Evolutionary conservation across 1,140 invertebrate species (phyloP), one percentile per base, ranked within the genome.

Genomic region (Babylonia areolata): DNA sequence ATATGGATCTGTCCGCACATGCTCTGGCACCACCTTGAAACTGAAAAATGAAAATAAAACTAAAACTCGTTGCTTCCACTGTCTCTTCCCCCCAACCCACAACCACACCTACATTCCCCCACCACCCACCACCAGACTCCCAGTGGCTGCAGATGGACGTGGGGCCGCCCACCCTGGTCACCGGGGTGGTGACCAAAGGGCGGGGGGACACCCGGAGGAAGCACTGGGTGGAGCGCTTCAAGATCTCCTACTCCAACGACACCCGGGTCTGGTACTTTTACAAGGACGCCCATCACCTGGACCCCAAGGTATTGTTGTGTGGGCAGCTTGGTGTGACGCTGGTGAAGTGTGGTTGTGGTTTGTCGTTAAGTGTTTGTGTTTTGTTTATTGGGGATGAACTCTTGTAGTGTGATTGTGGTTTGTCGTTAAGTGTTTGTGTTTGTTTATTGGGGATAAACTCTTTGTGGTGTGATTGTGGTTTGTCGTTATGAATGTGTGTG

Each of bases 81-180:
- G n/a, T n/a, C 28, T 28, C 28, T 28, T 23, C 58, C 28, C 58
- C 28, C 58, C 23, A 6, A 12, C 58, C 28, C 58, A 3, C 58
- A 5, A 0, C 28, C 0, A 5, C 58, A 5, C 58, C 28, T 2
- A 12, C 9, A 12, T 2, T 23, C 58, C 58, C 58, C 28, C 17
- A 0, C 58, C 1, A 12, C 28, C 58, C 28, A 3, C 3, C 58
- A 23, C 58, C 87, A 96, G 95, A 94, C 35, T 92, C 95, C 15
- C 95, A 96, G 87, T 96, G 96, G 96, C 91, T 96, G 6, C 95
- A 96, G 90, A 93, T 95, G 42, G 95, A 96, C 89, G 90, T 96
- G 17, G 95, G 95, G 2, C 95, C 95, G 3, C 95, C 95, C 0
- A 95, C 95, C 33, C 91, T 94, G 37, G 93, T 96, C 6, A 95